A percentile compares a stretch with the other conserved stretches of the same genome.
Evolutionary conservation across 2,888 invertebrate genomes (phyloP).

Genomic region (Acanthosepion esculentum): DNA sequence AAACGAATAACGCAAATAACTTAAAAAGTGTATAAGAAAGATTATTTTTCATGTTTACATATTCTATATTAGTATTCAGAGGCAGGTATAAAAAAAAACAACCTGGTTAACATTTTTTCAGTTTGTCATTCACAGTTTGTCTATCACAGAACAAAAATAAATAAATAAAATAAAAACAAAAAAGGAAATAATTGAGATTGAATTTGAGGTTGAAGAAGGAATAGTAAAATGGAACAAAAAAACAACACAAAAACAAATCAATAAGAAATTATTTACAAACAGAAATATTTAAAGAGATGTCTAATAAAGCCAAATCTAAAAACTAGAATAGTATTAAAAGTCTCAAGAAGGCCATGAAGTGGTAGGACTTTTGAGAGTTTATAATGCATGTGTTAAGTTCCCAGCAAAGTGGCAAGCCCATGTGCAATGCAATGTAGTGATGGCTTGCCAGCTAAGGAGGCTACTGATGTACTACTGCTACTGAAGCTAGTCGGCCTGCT

Average conservation of each 20-base stretch:
- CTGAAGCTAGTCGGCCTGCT: conserved; percentile 42
- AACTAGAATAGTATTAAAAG: background rate
- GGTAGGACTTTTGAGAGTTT: conserved; percentile 17
- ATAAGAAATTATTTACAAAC: background rate
- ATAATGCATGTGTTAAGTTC: conserved; percentile 15
- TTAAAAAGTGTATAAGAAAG: background rate
- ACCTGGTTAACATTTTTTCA: too few species aligned
- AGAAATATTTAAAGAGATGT: background rate
- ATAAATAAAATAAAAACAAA: background rate
- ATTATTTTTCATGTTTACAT: background rate
- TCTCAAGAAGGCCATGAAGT: background rate
- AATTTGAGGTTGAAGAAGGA: background rate
- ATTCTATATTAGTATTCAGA: background rate
- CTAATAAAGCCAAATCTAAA: background rate
- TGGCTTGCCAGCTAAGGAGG: conserved; percentile 42
- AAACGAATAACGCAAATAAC: background rate
- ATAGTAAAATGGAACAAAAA: background rate
- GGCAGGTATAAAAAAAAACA: background rate
- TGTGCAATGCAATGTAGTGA: conserved; percentile 15
- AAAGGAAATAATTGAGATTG: background rate
- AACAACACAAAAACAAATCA: background rate
- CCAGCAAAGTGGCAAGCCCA: conserved; percentile 18
- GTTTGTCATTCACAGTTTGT: too few species aligned
- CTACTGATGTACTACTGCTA: conserved; percentile 43
- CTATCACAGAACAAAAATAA: background rate